Percentiles rank a stretch among this genome's conserved stretches.
Evolutionary conservation across 1,140 invertebrate species (phyloP).

Genomic region (Acromyrmex heyeri): DNA sequence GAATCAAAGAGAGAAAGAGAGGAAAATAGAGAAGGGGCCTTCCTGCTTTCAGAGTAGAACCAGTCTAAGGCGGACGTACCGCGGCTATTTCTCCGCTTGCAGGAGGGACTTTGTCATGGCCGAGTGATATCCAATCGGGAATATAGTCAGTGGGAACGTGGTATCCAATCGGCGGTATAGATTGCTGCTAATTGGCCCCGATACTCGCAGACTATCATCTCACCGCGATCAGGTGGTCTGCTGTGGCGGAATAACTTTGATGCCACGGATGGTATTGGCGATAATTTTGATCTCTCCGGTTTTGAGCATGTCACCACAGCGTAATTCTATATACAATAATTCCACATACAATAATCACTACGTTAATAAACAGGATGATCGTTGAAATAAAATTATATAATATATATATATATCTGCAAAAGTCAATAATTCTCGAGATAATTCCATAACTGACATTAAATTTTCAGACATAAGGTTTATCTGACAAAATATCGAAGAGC

Average conservation of each 20-base stretch:
- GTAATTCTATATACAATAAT: not conserved
- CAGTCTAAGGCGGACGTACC: conserved; percentile 71
- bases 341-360: not conserved
- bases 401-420: not conserved
- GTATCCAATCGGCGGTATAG: conserved; percentile 77
- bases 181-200: conserved; percentile 75
- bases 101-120: conserved; percentile 80
- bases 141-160: conserved; percentile 74
- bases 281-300: not conserved
- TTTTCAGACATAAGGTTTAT: not conserved
- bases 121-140: conserved; percentile 76
- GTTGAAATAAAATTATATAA: not conserved
- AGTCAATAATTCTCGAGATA: not conserved
- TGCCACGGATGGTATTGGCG: conserved; percentile 24
- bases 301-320: not conserved
- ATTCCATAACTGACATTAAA: not conserved
- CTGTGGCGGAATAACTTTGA: conserved; percentile 44
- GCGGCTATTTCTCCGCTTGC: conserved; percentile 64
- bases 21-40: conserved; percentile 30
- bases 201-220: conserved; percentile 69
- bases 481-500: not conserved
- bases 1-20: conserved; percentile 7
- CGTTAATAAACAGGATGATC: not conserved
- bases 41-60: conserved; percentile 65
- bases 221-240: conserved; percentile 76